Evolutionary conservation across 2,888 invertebrate species (phyloP), one percentile per base, ranked within the genome.

Genomic region (Leucophora obtusa): DNA sequence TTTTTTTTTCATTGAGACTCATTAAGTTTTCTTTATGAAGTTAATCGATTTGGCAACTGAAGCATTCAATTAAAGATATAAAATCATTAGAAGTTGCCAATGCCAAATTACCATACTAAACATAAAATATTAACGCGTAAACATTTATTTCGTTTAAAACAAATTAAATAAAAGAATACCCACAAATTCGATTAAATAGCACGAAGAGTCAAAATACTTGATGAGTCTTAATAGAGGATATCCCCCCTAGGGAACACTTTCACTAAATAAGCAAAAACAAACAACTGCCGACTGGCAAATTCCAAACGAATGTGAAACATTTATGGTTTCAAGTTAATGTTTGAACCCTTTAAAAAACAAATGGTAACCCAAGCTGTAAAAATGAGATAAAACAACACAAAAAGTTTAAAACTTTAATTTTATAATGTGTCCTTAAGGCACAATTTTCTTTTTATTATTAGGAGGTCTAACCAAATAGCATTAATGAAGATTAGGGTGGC

Each of bases 201-300:
- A 33, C 11, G 43, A n/a, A 15, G 21, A 50, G 5, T 56, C 51
- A 70, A 62, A 62, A 47, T n/a, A 71, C 35, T 60, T 47, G 24
- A 51, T 33, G 65, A 28, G 75, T 50, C 63, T 28, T 35, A 15
- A 63, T 63, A 62, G 50, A 33, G n/a, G 14, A 24, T 15, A 71
- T 54, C 17, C 17, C 81, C 87, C 84, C 87, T 74, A 72, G 85
- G 87, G 88, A 86, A 81, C 85, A 85, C 85, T 87, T 85, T 80
- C 83, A 79, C 82, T 82, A 77, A 79, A 82, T 86, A 82, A 86
- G 56, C 66, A 73, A 77, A 73, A 71, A 76, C 58, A 63, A 69
- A 63, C 17, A 38, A 63, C 50, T 71, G 62, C 35, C 35, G 66
- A 72, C 15, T 47, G 69, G 21, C 50, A 53, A 51, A 59, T 51